Base-by-base conservation (phyloP, 2,113 vertebrate genomes). In the Engystomops pustulosus region DNA sequence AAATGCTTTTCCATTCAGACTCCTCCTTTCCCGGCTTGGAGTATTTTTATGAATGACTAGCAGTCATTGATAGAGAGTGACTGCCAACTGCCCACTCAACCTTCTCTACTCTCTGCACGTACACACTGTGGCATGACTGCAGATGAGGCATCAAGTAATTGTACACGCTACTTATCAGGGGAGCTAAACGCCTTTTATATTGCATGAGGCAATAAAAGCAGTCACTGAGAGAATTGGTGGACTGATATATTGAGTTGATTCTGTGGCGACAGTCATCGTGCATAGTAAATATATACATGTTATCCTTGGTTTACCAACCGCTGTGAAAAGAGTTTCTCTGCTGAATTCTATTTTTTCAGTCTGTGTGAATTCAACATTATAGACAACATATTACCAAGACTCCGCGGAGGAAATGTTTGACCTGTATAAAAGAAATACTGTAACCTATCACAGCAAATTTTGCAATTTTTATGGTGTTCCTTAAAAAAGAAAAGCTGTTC, bases 21-120 rank as follows among this genome's bases (percentile, higher is more conserved):
- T 91, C 87, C 6, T 92, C 93, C 49, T 91, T 90, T 68, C 65
- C 83, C 75, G 25, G 82, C 71, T 72, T 86, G 83, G 86, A 89
- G 4, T 67, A 17, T 38, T 93, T 94, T 94, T 93, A 93, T 94
- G 94, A 94, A 94, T 93, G 91, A 91, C 86, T 90, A 87, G 92
- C 86, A 92, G 92, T 93, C 93, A 92, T 89, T 91, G 89, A 85
- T 87, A 23, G 69, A 87, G 89, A 92, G 89, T 89, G 89, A 87
- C 91, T 93, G 92, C 91, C 92, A 93, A 92, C 90, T 93, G 91
- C 92, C 93, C 93, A 92, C 92, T 93, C 92, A 93, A 85, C 81
- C 88, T 89, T 88, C 90, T 90, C 89, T 88, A 83, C 88, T 89
- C 89, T 67, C 55, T 82, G 88, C 88, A 88, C 75, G 49, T 85